Evolutionary conservation across 2,113 vertebrate species (phyloP).

Genomic region (Festucalex cinctus): DNA sequence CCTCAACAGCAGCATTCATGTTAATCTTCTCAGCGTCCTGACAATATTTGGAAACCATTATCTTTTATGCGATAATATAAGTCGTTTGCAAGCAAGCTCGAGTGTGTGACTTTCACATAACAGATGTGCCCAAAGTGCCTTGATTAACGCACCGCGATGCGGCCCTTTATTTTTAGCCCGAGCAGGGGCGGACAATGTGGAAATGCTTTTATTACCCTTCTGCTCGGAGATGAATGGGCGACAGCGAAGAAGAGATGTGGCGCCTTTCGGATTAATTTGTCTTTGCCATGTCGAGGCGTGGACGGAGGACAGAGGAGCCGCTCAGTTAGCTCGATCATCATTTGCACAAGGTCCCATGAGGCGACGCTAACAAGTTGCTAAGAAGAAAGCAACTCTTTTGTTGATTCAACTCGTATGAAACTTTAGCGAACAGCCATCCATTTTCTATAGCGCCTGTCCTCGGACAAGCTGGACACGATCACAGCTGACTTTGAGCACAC

Average conservation of each 20-base stretch:
- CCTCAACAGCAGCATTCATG: neutral
- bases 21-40: neutral
- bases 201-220: constrained; percentile 52
- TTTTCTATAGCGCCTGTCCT: neutral
- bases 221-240: constrained; percentile 50
- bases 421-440: neutral
- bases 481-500: neutral
- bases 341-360: constrained; percentile 22
- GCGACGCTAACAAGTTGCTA: constrained; percentile 16
- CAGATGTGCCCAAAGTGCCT: constrained; percentile 46
- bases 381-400: constrained; percentile 8
- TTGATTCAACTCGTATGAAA: constrained; percentile 15
- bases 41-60: neutral
- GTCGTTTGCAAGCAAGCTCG: neutral
- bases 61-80: neutral
- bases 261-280: constrained; percentile 43
- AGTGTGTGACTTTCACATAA: constrained; percentile 20
- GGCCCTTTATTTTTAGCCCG: constrained; percentile 62
- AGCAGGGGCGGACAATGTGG: constrained; percentile 36
- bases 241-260: constrained; percentile 34
- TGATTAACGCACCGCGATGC: constrained; percentile 56
- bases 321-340: constrained; percentile 44
- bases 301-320: constrained; percentile 33
- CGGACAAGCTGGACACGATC: neutral
- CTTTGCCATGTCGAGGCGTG: constrained; percentile 41